Evolutionary conservation across 2,888 invertebrate genomes (phyloP).

Genomic region (Epinotia brunnichana): DNA sequence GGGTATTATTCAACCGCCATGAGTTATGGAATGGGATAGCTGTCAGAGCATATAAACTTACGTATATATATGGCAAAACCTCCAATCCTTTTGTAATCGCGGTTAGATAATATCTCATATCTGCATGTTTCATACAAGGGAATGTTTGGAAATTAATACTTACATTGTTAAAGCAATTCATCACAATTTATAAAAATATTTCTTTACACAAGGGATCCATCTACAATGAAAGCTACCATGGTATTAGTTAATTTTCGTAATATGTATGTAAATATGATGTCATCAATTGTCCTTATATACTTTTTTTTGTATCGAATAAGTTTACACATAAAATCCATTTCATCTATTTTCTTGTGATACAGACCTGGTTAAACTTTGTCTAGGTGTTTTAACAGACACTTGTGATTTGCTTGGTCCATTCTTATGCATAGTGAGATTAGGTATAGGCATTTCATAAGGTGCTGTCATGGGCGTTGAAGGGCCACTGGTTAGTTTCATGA

Average conservation of each 20-base stretch:
- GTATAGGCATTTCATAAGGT: constrained; percentile 70
- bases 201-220: constrained; percentile 9
- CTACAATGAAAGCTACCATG: not conserved
- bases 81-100: too few species aligned
- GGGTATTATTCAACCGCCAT: not conserved
- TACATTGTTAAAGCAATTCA: constrained; percentile 24
- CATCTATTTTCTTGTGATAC: constrained; percentile 79
- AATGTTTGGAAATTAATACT: constrained; percentile 16
- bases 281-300: not conserved
- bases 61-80: too few species aligned
- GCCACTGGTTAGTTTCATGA: constrained; percentile 85
- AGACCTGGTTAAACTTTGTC: constrained; percentile 69
- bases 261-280: not conserved
- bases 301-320: constrained; percentile 4
- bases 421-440: constrained; percentile 54
- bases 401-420: constrained; percentile 54
- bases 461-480: constrained; percentile 52
- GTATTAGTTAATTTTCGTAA: not conserved
- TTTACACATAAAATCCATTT: constrained; percentile 49
- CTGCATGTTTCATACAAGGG: constrained; percentile 9
- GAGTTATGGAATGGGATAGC: too few species aligned
- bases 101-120: too few species aligned
- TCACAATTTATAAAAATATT: constrained; percentile 25
- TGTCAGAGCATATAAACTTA: too few species aligned
- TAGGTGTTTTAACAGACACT: constrained; percentile 57